A percentile compares a stretch with the other conserved stretches of the same genome.
These are phyloP conservation scores for Arion vulgaris DNA, from an alignment of 1,140 invertebrate species.

Conservation along the genomic window DNA sequence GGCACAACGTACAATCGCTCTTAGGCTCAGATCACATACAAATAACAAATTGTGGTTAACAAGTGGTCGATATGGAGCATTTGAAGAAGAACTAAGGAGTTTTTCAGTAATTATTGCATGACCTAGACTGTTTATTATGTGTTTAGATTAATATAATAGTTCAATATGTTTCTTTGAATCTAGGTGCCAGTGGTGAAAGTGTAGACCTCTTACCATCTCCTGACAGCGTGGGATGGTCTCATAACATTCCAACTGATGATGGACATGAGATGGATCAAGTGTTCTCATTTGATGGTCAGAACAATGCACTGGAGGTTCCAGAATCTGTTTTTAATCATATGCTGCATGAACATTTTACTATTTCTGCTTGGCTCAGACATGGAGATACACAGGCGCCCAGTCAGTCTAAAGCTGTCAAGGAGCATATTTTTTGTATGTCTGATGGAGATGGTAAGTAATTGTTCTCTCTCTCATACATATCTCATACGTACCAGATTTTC, in stretches of 20 bases:
- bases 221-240: conserved; percentile 84
- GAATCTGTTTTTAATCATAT: conserved; percentile 75
- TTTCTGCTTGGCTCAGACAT: conserved; percentile 95
- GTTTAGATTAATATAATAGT: background rate
- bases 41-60: too few species aligned
- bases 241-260: conserved; percentile 89
- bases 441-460: conserved; percentile 91
- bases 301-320: conserved; percentile 83
- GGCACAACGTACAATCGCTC: too few species aligned
- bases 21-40: too few species aligned
- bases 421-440: conserved; percentile 94
- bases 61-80: too few species aligned
- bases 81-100: too few species aligned
- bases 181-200: conserved; percentile 79
- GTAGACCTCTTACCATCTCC: conserved; percentile 91
- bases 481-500: too few species aligned
- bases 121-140: too few species aligned
- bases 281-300: conserved; percentile 93
- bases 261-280: conserved; percentile 91
- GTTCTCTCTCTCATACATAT: too few species aligned
- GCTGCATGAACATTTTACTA: conserved; percentile 85
- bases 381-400: conserved; percentile 74
- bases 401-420: conserved; percentile 89
- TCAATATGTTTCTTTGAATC: background rate
- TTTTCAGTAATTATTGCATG: too few species aligned